Evolutionary conservation across 2,797 vertebrate species (phyloP), one percentile per base, ranked within the genome.

Genomic region (Orestias chungarensis): DNA sequence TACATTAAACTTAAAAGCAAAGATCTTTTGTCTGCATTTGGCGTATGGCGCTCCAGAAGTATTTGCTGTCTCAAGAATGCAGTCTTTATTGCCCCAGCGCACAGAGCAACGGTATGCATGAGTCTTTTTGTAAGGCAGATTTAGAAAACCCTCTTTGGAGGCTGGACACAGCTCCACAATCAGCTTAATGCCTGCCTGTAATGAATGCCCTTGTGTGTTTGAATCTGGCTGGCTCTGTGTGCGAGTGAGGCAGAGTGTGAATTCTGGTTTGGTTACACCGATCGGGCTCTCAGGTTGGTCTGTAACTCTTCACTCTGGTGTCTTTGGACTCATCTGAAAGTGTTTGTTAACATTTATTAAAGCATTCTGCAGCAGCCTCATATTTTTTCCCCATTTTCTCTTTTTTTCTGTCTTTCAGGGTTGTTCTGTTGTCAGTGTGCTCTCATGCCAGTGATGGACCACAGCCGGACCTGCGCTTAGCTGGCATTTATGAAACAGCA

Each of bases 71-170:
- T 85, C 89, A 89, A 93, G 92, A 93, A 92, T 90, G 88, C 82
- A 54, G 82, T 80, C 88, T 93, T 91, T 92, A 92, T 90, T 91
- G 89, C 84, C 86, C 83, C 86, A 86, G 89, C 61, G 89, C 91
- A 88, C 82, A 70, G 85, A 91, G 85, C 90, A 86, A 68, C 93
- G 93, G 93, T 93, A 94, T 94, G 93, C 87, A 85, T 73, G 86
- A 89, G 90, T 83, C 86, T 93, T 94, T 94, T 93, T 92, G 92
- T 93, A 87, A 89, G 89, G 91, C 90, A 93, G 93, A 93, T 94
- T 95, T 93, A 93, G 90, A 95, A 93, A 94, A 90, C 89, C 86
- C 88, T 90, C 91, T 94, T 93, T 94, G 91, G 90, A 94, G 88
- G 35, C 86, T 91, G 91, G 87, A 90, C 84, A 78, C 88, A 84